Base-by-base conservation (phyloP, 2,797 vertebrate genomes). In the Amniataba percoides region DNA sequence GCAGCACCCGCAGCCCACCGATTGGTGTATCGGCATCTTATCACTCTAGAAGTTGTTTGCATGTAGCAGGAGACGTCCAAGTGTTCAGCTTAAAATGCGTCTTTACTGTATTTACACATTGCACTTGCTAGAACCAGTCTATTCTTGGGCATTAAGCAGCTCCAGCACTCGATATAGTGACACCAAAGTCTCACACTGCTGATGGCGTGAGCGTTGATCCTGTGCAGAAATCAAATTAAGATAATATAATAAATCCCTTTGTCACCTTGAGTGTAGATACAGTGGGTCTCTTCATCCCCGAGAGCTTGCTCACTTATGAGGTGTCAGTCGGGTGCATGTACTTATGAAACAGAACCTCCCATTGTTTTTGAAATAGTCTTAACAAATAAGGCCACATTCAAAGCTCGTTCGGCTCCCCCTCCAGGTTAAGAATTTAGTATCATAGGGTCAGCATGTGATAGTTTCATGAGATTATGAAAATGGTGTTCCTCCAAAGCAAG, bases 391-490 rank as follows among this genome's bases (percentile, higher is more conserved):
- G 91, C 91, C 84, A 82, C 82, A 88, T 88, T 94, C 84, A 95
- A 88, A 72, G 90, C 92, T 80, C 85, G 83, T 88, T 78, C 92
- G 89, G 91, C 92, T 90, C 71, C 78, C 88, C 92, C 93, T 92
- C 86, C 93, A 95, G 95, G 94, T 95, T 94, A 89, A 93, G 90
- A 89, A 89, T 90, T 90, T 92, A 86, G 93, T 92, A 95, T 96
- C 95, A 95, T 94, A 93, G 84, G 94, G 91, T 92, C 92, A 88
- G 87, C 94, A 93, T 95, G 94, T 95, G 94, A 95, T 95, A 80
- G 87, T 89, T 96, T 89, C 82, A 84, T 86, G 78, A 91, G 81
- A 91, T 93, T 93, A 91, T 88, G 71, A 72, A 91, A 91, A 84
- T 67, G 60, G 73, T 89, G 53, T 91, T 91, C 87, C 88, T 90